Evolutionary conservation across 2,113 vertebrate species (phyloP).

Genomic region (Pituophis catenifer): DNA sequence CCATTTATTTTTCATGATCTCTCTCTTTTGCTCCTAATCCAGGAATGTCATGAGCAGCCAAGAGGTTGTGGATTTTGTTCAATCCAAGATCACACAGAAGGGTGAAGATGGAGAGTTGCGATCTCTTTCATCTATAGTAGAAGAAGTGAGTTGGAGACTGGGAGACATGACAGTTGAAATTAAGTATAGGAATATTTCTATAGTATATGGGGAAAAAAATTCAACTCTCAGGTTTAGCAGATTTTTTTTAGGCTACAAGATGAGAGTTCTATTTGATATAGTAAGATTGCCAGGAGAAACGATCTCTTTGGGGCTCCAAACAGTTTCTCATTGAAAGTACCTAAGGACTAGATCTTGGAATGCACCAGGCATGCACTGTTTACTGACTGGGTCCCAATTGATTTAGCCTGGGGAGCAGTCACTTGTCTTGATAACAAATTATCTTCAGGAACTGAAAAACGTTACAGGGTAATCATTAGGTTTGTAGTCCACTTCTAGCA

Average conservation of each 20-base stretch:
- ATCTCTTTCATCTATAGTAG: slow-evolving; percentile 86
- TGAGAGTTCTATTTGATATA: not conserved
- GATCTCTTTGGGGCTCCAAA: not conserved
- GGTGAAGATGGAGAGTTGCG: slow-evolving; percentile 76
- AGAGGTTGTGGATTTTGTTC: slow-evolving; percentile 97
- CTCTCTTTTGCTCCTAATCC: slow-evolving; percentile 1
- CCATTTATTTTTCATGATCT: not conserved
- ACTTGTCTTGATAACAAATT: not conserved
- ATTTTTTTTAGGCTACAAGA: no score
- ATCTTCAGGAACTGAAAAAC: not conserved
- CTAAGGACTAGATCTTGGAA: not conserved
- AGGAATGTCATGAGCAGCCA: slow-evolving; percentile 99
- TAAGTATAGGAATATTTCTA: not conserved
- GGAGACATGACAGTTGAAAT: not conserved
- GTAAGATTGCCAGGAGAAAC: not conserved
- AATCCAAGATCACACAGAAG: slow-evolving; percentile 84
- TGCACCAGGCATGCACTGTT: not conserved
- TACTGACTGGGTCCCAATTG: not conserved
- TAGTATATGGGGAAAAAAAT: not conserved
- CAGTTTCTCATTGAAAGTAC: not conserved
- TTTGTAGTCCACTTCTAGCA: not conserved
- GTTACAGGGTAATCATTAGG: not conserved
- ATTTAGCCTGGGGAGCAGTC: not conserved
- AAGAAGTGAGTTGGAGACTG: slow-evolving; percentile 78
- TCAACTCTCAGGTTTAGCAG: not conserved